A percentile compares a stretch with the other conserved stretches of the same genome.
Conservation (phyloP, 2,797 vertebrate genomes). For the Rhadinocentrus ornatus region DNA sequence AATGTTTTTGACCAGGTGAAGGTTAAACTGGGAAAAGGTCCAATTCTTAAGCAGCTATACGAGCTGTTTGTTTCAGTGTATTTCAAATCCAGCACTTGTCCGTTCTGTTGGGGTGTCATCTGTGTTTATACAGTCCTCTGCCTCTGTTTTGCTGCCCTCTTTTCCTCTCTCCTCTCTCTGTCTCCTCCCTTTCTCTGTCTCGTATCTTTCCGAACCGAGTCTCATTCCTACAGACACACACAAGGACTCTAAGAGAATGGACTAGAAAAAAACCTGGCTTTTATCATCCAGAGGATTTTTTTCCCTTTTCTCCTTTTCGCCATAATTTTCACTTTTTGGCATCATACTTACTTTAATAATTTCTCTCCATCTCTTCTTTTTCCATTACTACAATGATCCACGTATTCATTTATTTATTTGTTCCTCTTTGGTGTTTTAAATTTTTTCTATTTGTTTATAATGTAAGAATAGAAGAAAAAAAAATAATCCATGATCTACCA, state of each 20-base stretch:
- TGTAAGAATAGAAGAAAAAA: conserved; percentile 21
- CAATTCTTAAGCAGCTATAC: conserved; percentile 14
- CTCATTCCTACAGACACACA: conserved; percentile 68
- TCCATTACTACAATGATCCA: conserved; percentile 44
- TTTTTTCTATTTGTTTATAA: conserved; percentile 7
- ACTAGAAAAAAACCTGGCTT: conserved; percentile 55
- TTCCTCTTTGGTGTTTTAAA: conserved; percentile 40
- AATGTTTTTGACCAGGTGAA: conserved; percentile 39
- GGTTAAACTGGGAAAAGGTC: conserved; percentile 52
- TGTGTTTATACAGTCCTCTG: conserved; percentile 57
- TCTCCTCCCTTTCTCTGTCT: conserved; percentile 33
- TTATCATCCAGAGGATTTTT: conserved; percentile 59
- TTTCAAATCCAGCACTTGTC: conserved; percentile 41
- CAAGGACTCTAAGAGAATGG: conserved; percentile 75
- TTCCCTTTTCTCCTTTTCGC: conserved; percentile 24
- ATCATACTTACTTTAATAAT: conserved; percentile 35
- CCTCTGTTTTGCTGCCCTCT: conserved; percentile 30
- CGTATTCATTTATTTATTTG: conserved; percentile 53
- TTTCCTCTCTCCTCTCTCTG: conserved; percentile 33
- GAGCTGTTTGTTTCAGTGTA: conserved; percentile 15
- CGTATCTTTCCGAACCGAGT: conserved; percentile 58
- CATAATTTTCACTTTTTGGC: conserved; percentile 58
- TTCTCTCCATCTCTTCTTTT: not conserved
- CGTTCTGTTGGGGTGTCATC: conserved; percentile 63
- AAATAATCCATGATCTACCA: conserved; percentile 36